Percentiles rank a stretch among this genome's conserved stretches.
These are phyloP conservation scores for Thera britannica DNA, from an alignment of 2,888 invertebrate species.

Conservation along the genomic window DNA sequence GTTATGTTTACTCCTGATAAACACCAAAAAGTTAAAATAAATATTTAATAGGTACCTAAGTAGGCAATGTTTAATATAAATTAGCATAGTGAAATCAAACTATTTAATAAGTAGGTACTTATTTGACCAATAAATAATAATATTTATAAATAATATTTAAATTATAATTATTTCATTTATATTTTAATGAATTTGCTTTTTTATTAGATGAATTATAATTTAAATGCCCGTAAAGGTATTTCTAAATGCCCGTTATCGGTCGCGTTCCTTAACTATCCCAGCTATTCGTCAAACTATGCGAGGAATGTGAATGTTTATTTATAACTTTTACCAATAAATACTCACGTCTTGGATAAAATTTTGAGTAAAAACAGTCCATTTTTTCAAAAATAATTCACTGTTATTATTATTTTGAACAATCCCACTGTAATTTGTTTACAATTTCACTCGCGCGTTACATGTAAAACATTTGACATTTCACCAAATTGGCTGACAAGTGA, in stretches of 20 bases:
- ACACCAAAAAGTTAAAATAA: too few relatives aligned
- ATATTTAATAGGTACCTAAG: too few relatives aligned
- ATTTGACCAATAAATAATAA: too few relatives aligned
- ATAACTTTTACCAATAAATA: slow-evolving; percentile 68
- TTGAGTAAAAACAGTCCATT: slow-evolving; percentile 85
- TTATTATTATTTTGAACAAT: slow-evolving; percentile 63
- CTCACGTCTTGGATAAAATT: slow-evolving; percentile 84
- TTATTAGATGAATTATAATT: too few relatives aligned
- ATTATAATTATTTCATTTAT: too few relatives aligned
- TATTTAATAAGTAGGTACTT: too few relatives aligned
- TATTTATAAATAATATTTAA: too few relatives aligned
- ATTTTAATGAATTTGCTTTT: too few relatives aligned
- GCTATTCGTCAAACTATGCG: slow-evolving; percentile 69
- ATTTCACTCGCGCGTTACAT: slow-evolving; percentile 79
- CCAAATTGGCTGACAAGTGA: slow-evolving; percentile 82
- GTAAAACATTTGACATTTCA: slow-evolving; percentile 83
- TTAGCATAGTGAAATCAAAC: too few relatives aligned
- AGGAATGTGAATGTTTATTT: slow-evolving; percentile 80
- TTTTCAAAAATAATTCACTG: slow-evolving; percentile 66
- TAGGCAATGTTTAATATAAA: too few relatives aligned
- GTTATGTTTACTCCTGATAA: too few relatives aligned
- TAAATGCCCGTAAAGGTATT: background rate
- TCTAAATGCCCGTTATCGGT: slow-evolving; percentile 6
- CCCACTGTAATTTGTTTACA: slow-evolving; percentile 80
- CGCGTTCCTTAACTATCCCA: slow-evolving; percentile 45